A percentile compares a stretch with the other conserved stretches of the same genome.
Evolutionary conservation across 2,888 invertebrate species (phyloP).

Genomic region (Digitonthophagus gazella): DNA sequence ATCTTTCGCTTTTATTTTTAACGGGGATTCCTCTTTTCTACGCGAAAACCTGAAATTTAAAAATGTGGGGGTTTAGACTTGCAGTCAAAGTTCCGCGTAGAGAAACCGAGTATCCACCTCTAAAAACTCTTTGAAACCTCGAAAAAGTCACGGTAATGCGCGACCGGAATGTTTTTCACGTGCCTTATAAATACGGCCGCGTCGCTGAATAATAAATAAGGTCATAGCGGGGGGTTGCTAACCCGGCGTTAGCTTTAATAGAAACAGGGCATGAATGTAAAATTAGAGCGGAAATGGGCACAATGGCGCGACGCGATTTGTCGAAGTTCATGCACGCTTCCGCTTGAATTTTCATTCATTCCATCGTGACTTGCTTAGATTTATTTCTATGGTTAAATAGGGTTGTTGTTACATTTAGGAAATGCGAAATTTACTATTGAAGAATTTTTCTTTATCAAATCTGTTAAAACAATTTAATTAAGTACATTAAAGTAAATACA

Average conservation of each 20-base stretch:
- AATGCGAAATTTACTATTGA: too few species aligned
- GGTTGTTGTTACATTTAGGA: too few species aligned
- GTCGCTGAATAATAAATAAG: neutral
- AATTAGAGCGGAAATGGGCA: neutral
- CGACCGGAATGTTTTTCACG: neutral
- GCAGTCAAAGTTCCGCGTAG: neutral
- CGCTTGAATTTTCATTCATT: neutral
- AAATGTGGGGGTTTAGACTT: too few species aligned
- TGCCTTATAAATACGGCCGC: neutral
- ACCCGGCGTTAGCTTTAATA: neutral
- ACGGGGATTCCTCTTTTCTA: neutral
- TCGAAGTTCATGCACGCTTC: neutral
- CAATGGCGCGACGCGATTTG: neutral
- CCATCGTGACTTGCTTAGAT: too few species aligned
- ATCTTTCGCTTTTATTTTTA: constrained; percentile 6
- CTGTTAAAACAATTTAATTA: too few species aligned
- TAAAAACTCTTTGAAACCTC: too few species aligned
- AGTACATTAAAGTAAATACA: too few species aligned
- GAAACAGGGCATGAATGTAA: neutral
- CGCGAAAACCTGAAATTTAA: neutral
- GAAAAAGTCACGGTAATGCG: too few species aligned
- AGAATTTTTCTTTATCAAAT: too few species aligned
- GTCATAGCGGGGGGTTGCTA: neutral
- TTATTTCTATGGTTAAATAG: too few species aligned
- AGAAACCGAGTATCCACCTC: neutral